These are phyloP conservation scores for Channa striata DNA, from an alignment of 2,797 vertebrate genomes.

Conservation along the genomic window DNA sequence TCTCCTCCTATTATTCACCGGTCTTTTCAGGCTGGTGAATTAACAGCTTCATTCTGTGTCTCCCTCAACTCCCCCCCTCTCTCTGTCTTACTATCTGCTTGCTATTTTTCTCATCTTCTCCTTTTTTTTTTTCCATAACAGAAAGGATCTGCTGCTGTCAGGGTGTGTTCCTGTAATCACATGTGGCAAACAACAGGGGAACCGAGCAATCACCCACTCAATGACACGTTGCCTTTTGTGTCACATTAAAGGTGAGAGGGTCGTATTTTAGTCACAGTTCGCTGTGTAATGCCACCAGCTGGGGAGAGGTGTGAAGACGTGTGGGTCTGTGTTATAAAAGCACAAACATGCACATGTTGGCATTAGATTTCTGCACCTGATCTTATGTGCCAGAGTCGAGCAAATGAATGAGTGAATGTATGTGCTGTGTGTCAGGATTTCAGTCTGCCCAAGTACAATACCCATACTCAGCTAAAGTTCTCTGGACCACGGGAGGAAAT, in stretches of 20 bases:
- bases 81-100: conserved; percentile 1
- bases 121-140: conserved; percentile 13
- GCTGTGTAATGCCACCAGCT: conserved; percentile 42
- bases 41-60: conserved; percentile 50
- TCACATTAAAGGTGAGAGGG: conserved; percentile 59
- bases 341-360: too few relatives aligned
- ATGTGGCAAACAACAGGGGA: conserved; percentile 35
- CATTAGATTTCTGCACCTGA: too few relatives aligned
- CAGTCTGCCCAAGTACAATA: too few relatives aligned
- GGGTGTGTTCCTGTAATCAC: conserved; percentile 52
- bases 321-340: conserved; percentile 1
- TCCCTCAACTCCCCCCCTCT: conserved; percentile 24
- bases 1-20: conserved; percentile 30
- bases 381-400: too few relatives aligned
- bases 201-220: conserved; percentile 49
- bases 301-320: conserved; percentile 7
- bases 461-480: too few relatives aligned
- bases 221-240: conserved; percentile 53
- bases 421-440: too few relatives aligned
- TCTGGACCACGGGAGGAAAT: too few relatives aligned
- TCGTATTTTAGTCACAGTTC: conserved; percentile 58
- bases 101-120: conserved; percentile 14
- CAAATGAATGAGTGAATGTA: too few relatives aligned
- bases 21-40: conserved; percentile 37
- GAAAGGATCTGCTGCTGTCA: conserved; percentile 30